Percentiles rank a stretch among this genome's conserved stretches.
Evolutionary conservation across 1,140 invertebrate genomes (phyloP).

Genomic region (Streblospio benedicti): DNA sequence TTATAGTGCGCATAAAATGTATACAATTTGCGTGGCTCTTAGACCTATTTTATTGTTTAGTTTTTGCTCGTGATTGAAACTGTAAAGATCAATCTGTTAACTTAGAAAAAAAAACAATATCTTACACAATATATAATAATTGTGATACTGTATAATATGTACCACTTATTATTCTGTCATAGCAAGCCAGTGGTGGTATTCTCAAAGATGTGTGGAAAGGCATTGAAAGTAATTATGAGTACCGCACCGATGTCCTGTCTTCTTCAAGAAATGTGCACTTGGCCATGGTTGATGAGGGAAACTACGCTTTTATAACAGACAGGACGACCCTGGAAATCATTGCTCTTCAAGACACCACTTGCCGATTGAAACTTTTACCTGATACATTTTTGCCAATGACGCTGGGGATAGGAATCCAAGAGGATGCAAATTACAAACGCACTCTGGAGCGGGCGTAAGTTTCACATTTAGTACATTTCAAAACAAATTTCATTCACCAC

Average conservation of each 20-base stretch:
- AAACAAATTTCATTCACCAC: neutral
- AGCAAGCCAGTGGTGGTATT: constrained; percentile 7
- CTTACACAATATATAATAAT: too few species aligned
- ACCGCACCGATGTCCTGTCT: constrained; percentile 20
- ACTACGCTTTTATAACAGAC: constrained; percentile 28
- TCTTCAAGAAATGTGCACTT: constrained; percentile 16
- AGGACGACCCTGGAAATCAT: constrained; percentile 19
- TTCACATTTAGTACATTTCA: neutral
- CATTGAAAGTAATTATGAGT: constrained; percentile 18
- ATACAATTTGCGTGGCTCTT: neutral
- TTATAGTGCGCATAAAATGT: neutral
- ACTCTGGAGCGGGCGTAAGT: neutral
- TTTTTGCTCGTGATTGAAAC: neutral
- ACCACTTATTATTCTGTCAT: neutral
- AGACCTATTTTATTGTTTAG: neutral
- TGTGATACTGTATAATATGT: neutral
- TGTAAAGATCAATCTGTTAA: too few species aligned
- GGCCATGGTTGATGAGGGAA: constrained; percentile 19
- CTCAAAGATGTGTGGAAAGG: constrained; percentile 21
- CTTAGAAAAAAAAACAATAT: too few species aligned
- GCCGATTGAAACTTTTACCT: neutral
- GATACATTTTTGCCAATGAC: neutral
- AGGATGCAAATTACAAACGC: neutral
- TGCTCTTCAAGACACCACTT: neutral
- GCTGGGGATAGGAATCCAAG: neutral